Evolutionary conservation across 2,113 vertebrate species (phyloP), one percentile per base, ranked within the genome.

Genomic region (Tretioscincus oriximinensis): DNA sequence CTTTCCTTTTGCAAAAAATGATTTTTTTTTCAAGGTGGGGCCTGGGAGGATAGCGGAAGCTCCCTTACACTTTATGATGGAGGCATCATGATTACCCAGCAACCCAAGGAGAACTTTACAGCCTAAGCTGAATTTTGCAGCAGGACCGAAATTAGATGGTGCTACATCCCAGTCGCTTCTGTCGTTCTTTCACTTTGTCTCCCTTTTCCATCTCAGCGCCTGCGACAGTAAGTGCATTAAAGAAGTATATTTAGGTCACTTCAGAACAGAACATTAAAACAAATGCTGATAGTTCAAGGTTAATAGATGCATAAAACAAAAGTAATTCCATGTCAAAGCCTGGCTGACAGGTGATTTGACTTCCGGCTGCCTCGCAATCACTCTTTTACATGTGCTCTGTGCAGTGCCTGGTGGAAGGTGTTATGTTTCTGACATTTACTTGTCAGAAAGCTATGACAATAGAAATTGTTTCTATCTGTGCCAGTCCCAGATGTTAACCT

Each of bases 251-350:
- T 94, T 91, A 95, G 90, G 93, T 94, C 93, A 94, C 91, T 95
- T 93, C 93, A 94, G 83, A 86, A 83, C 84, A 90, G 92, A 95
- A 94, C 93, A 94, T 94, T 95, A 95, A 96, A 96, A 95, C 92
- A 96, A 95, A 94, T 95, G 92, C 94, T 95, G 94, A 95, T 94
- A 94, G 95, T 95, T 96, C 95, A 96, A 96, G 95, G 95, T 96
- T 96, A 96, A 96, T 96, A 95, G 94, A 96, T 96, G 95, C 93
- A 95, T 95, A 95, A 96, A 96, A 89, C 95, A 96, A 95, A 96
- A 96, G 93, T 96, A 96, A 96, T 96, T 95, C 94, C 26, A 58
- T 93, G 94, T 95, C 95, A 95, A 95, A 95, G 93, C 94, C 88
- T 88, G 94, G 93, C 93, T 96, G 95, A 95, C 94, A 96, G 94